Evolutionary conservation across 2,797 vertebrate genomes (phyloP).

Genomic region (Halcyon smyrnensis): DNA sequence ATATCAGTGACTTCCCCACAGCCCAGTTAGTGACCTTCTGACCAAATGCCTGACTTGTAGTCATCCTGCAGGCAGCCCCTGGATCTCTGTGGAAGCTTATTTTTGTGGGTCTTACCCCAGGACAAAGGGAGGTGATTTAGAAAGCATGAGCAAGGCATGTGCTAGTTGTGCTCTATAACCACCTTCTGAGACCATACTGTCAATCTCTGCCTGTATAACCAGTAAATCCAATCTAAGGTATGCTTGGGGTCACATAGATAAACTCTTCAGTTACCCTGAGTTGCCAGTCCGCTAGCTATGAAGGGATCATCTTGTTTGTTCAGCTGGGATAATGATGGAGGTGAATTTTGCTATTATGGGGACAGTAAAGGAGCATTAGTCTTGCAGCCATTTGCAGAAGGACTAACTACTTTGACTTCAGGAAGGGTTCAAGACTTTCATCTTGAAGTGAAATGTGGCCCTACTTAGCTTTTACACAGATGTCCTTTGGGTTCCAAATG

Average conservation of each 20-base stretch:
- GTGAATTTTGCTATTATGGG: accelerated
- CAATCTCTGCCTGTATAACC: not conserved
- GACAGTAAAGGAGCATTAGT: not conserved
- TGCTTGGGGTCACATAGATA: not conserved
- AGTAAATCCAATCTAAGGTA: not conserved
- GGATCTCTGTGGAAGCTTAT: not conserved
- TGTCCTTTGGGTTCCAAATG: not conserved
- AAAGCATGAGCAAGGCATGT: not conserved
- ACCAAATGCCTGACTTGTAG: not conserved
- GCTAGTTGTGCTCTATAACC: not conserved
- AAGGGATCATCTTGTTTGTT: not conserved
- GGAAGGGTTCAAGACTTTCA: not conserved
- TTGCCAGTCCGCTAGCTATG: not conserved
- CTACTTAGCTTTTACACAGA: not conserved
- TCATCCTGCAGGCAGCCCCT: not conserved
- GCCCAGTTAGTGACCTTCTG: not conserved
- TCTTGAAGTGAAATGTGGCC: not conserved
- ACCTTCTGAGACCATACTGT: not conserved
- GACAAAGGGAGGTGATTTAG: not conserved
- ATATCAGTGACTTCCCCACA: not conserved
- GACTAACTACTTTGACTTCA: not conserved
- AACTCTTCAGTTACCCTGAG: not conserved
- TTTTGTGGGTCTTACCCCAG: not conserved
- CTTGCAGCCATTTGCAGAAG: not conserved
- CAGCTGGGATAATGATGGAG: not conserved